A percentile compares a stretch with the other conserved stretches of the same genome.
Evolutionary conservation across 1,140 invertebrate species (phyloP).

Genomic region (Drosophila paulistorum): DNA sequence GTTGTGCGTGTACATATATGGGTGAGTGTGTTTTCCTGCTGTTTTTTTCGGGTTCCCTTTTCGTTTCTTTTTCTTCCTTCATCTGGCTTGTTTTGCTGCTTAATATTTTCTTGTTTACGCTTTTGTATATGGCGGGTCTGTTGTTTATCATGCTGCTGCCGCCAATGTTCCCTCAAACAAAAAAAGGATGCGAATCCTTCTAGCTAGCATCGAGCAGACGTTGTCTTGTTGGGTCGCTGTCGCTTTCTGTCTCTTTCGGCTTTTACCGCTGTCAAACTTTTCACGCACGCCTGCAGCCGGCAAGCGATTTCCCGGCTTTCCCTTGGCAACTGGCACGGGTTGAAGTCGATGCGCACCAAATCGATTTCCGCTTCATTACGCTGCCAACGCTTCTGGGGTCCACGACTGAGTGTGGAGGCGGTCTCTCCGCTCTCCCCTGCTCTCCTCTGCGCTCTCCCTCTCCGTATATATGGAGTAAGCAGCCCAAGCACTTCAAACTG

Average conservation of each 20-base stretch:
- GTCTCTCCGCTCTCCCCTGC: not conserved
- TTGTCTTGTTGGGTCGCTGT: not conserved
- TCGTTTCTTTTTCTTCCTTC: slow-evolving; percentile 25
- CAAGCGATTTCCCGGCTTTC: slow-evolving; percentile 65
- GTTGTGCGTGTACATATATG: not conserved
- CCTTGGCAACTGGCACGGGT: slow-evolving; percentile 48
- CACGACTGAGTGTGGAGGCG: not conserved
- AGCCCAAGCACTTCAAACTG: slow-evolving; percentile 39
- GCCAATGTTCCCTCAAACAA: too few relatives aligned
- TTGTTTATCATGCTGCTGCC: slow-evolving; percentile 62
- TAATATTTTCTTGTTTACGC: slow-evolving; percentile 81
- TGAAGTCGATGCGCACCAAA: slow-evolving; percentile 63
- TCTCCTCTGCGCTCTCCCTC: not conserved
- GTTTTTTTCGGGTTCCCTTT: slow-evolving; percentile 46
- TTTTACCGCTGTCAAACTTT: slow-evolving; percentile 61
- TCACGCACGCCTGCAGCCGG: slow-evolving; percentile 74
- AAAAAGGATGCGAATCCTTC: slow-evolving; percentile 4
- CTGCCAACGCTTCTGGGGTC: slow-evolving; percentile 42
- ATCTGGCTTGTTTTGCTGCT: slow-evolving; percentile 52
- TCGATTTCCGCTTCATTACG: slow-evolving; percentile 81
- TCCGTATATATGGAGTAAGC: not conserved
- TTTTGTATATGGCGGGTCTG: slow-evolving; percentile 41
- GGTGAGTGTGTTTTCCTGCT: slow-evolving; percentile 1
- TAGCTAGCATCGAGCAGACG: not conserved
- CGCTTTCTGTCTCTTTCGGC: not conserved